Base-by-base conservation (phyloP, 2,888 invertebrate genomes). In the Laothoe populi region DNA sequence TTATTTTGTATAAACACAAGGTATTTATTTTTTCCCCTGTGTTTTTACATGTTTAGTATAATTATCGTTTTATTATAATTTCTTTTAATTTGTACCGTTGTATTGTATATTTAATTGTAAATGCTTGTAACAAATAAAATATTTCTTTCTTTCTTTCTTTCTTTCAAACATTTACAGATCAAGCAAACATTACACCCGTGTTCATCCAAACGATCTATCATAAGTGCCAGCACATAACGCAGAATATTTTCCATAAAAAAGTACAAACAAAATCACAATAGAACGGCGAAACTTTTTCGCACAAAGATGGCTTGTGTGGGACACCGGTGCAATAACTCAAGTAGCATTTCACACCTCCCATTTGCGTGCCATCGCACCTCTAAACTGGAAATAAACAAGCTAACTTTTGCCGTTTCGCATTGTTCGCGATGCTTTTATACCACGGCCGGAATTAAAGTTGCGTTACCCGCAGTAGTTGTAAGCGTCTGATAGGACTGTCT, bases 341-440 rank as follows among this genome's bases (percentile, higher is more conserved):
- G 61, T 19, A 67, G 79, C 75, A 78, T 84, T 82, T 81, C 81
- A 75, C 84, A 83, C 83, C 82, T 81, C 76, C 75, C 78, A 77
- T 82, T 79, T 79, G 82, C 81, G 81, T 81, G 77, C 80, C 74
- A 76, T 78, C 73, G 71, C 76, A 80, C 79, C 81, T 81, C 79
- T 75, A 77, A 81, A 83, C 81, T 82, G 81, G 81, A 78, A 81
- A 87, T 84, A 87, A 88, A 88, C 88, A 87, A 84, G 84, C 78
- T 77, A 87, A 88, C 86, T 88, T 87, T 86, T 77, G 78, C 84
- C 82, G 86, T 88, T 86, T 74, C 77, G 75, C 80, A 82, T 81
- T 80, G 78, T 53, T 53, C 63, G 63, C 64, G 64, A 74, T 75
- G 73, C 73, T 77, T 63, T 46, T 72, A 70, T 75, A 16, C 53